Conservation (phyloP, 2,797 vertebrate genomes). For the Rhynchonycteris naso region DNA sequence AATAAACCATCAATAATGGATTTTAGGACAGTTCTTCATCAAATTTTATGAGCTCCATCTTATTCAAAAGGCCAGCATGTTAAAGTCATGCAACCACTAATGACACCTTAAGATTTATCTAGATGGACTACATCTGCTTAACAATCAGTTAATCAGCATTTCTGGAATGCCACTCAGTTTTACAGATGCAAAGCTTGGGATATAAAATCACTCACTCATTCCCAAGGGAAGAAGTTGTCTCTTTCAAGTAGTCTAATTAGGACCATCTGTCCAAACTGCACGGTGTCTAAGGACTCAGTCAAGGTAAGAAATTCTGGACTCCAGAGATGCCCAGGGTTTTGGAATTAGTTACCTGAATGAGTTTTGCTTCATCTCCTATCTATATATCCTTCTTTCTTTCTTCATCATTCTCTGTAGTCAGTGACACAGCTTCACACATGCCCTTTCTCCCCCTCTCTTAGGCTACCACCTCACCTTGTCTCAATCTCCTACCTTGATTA, state of each 20-base stretch:
- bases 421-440: not conserved
- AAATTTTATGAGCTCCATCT: constrained; percentile 40
- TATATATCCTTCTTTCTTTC: not conserved
- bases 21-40: constrained; percentile 78
- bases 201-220: constrained; percentile 17
- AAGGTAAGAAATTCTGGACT: not conserved
- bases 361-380: not conserved
- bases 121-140: constrained; percentile 73
- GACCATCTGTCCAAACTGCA: not conserved
- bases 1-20: constrained; percentile 83
- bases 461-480: not conserved
- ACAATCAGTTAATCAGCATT: constrained; percentile 70
- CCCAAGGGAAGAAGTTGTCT: not conserved
- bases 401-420: not conserved
- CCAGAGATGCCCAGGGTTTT: not conserved
- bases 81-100: constrained; percentile 77
- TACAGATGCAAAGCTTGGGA: constrained; percentile 4
- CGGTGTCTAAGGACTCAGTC: not conserved
- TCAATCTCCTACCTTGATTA: not conserved
- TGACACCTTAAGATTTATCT: constrained; percentile 69
- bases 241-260: not conserved
- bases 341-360: not conserved
- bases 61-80: constrained; percentile 73
- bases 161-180: constrained; percentile 73
- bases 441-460: not conserved